These are phyloP conservation scores for Pseudocheirus occidentalis DNA, from an alignment of 2,797 vertebrate genomes.

Conservation along the genomic window DNA sequence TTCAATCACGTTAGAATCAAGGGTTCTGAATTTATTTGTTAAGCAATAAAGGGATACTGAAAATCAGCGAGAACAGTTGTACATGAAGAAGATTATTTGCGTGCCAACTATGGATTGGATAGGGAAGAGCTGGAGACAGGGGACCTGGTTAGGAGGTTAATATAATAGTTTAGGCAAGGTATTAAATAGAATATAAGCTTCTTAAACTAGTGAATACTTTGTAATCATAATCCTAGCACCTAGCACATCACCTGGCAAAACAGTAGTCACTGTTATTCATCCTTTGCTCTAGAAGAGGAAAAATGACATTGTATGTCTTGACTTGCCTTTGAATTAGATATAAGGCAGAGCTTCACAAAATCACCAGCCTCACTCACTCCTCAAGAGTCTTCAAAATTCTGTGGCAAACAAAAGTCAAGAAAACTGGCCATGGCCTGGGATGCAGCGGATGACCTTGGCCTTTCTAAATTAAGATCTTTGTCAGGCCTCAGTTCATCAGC, in stretches of 20 bases:
- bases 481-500: not conserved
- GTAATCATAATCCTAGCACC: not conserved
- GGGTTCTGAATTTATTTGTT: not conserved
- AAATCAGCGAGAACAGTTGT: not conserved
- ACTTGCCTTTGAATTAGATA: not conserved
- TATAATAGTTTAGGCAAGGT: not conserved
- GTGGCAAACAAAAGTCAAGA: not conserved
- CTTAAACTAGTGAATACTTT: not conserved
- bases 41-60: not conserved
- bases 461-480: not conserved
- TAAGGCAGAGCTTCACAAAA: not conserved
- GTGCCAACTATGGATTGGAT: not conserved
- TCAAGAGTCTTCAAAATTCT: not conserved
- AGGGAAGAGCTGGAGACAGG: not conserved
- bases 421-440: not conserved
- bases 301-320: not conserved
- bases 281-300: not conserved
- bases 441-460: not conserved
- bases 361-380: not conserved
- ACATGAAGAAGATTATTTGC: not conserved
- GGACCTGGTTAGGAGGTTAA: not conserved
- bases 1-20: not conserved
- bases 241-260: not conserved
- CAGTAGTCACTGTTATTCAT: not conserved
- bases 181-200: not conserved